Evolutionary conservation across 1,140 invertebrate genomes (phyloP).

Genomic region (Drosophila albomicans): DNA sequence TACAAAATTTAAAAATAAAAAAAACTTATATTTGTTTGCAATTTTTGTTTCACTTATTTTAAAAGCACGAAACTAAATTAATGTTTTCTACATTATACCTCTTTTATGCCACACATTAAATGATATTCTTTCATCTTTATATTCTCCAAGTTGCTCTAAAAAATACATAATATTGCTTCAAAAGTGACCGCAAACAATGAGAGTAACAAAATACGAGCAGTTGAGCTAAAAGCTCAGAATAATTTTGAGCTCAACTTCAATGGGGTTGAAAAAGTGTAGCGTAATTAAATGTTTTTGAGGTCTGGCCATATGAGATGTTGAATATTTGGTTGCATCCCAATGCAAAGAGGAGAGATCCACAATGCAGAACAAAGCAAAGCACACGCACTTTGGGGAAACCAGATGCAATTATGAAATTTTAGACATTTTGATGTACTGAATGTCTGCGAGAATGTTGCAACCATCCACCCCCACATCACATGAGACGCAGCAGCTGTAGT

Average conservation of each 20-base stretch:
- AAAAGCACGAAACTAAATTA: too few relatives aligned
- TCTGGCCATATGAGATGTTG: constrained; percentile 40
- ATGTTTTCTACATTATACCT: too few relatives aligned
- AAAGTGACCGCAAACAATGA: constrained; percentile 13
- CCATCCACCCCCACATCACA: constrained; percentile 4
- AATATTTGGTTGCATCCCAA: constrained; percentile 50
- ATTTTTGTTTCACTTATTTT: too few relatives aligned
- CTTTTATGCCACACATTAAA: too few relatives aligned
- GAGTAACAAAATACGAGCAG: constrained; percentile 1
- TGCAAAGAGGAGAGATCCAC: neutral
- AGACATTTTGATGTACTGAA: constrained; percentile 56
- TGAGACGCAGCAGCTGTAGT: neutral
- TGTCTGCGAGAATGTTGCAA: constrained; percentile 35
- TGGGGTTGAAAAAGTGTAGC: constrained; percentile 1
- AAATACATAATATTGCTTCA: neutral
- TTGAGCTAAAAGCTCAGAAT: constrained; percentile 5
- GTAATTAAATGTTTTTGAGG: constrained; percentile 54
- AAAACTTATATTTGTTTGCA: too few relatives aligned
- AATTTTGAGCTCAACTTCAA: neutral
- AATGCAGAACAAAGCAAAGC: constrained; percentile 20
- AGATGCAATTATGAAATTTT: constrained; percentile 61
- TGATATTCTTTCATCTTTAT: neutral
- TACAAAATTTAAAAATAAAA: too few relatives aligned
- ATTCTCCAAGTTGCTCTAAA: neutral
- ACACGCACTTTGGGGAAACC: constrained; percentile 34